These are phyloP conservation scores for Pheosia gnoma DNA, from an alignment of 2,888 invertebrate species.

Conservation along the genomic window DNA sequence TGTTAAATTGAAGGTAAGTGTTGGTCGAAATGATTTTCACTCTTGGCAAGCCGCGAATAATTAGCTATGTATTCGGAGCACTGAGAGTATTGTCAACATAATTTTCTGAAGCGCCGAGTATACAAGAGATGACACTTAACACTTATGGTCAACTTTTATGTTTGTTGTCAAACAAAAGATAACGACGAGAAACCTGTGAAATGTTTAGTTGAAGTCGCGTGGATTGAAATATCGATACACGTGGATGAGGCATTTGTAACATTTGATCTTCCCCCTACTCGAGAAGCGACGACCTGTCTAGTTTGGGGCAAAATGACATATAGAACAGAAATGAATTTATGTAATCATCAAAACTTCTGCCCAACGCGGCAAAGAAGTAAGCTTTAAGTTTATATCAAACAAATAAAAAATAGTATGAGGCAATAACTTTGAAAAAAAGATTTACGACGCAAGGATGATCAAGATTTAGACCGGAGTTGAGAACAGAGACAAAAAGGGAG, in stretches of 20 bases:
- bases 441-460: too few species aligned
- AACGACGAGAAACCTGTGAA: background rate
- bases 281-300: background rate
- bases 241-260: background rate
- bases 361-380: background rate
- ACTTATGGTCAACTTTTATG: background rate
- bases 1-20: constrained; percentile 60
- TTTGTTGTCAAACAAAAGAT: constrained; percentile 5
- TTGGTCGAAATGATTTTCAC: constrained; percentile 63
- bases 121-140: constrained; percentile 19
- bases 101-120: constrained; percentile 41
- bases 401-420: too few species aligned
- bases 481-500: too few species aligned
- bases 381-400: too few species aligned
- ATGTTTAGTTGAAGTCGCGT: background rate
- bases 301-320: background rate
- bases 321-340: too few species aligned
- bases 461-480: too few species aligned
- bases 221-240: too few species aligned
- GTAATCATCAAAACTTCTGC: background rate
- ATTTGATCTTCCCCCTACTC: background rate
- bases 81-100: constrained; percentile 47
- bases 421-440: too few species aligned
- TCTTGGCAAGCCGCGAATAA: constrained; percentile 64
- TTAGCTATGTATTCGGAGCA: constrained; percentile 67